A percentile compares a stretch with the other conserved stretches of the same genome.
phyloP scores from a whole-genome alignment of 2,888 invertebrate genomes.

The Epinotia bilunana region DNA sequence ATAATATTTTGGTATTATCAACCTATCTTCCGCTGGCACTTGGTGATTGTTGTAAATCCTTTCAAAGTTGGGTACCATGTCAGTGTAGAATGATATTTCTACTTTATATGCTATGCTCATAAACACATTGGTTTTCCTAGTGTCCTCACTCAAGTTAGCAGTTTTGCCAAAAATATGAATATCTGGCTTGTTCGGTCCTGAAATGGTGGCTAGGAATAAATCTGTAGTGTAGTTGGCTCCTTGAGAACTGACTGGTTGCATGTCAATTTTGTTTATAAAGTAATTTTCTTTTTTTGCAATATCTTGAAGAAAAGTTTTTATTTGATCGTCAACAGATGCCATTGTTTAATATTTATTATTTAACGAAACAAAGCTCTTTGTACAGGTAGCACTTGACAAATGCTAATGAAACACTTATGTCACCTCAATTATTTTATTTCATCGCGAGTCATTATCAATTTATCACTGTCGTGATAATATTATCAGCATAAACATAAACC shows the following conservation, averaged over 20 bases:
- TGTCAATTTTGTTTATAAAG: background rate
- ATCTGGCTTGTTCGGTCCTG: conserved; percentile 13
- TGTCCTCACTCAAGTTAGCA: conserved; percentile 11
- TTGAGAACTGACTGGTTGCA: conserved; percentile 34
- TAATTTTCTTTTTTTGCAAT: conserved; percentile 32
- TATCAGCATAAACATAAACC: no score
- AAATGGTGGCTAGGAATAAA: conserved; percentile 25
- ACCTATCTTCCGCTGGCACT: conserved; percentile 42
- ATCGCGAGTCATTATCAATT: no score
- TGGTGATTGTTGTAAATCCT: conserved; percentile 44
- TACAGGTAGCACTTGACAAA: no score
- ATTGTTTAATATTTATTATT: conserved; percentile 5
- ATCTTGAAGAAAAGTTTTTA: conserved; percentile 10
- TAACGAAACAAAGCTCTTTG: background rate
- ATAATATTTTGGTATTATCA: conserved; percentile 38
- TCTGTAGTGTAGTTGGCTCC: conserved; percentile 42
- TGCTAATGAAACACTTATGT: no score
- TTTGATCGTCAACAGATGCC: conserved; percentile 5
- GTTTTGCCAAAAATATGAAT: conserved; percentile 42
- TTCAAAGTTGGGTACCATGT: conserved; percentile 24
- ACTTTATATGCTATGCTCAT: conserved; percentile 6
- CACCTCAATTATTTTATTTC: no score
- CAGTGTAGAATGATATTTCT: conserved; percentile 32
- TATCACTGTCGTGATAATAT: no score
- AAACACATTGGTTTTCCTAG: conserved; percentile 5